These are phyloP conservation scores for Empis livida DNA, from an alignment of 2,888 invertebrate genomes.

Conservation along the genomic window DNA sequence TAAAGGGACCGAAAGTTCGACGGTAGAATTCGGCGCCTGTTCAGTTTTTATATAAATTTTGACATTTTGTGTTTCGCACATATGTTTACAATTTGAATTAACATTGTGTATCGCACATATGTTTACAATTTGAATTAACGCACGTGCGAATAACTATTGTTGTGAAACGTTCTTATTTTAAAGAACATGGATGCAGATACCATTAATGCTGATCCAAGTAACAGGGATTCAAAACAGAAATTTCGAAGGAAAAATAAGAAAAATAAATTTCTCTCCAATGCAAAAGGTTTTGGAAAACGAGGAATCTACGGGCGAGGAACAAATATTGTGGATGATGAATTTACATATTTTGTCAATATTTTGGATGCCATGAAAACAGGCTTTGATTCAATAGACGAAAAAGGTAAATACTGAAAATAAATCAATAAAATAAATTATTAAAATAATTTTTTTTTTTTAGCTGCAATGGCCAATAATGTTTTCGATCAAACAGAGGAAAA, in stretches of 20 bases:
- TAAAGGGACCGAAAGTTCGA: too few relatives aligned
- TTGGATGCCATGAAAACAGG: constrained; percentile 56
- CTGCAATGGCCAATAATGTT: constrained; percentile 55
- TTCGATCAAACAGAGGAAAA: constrained; percentile 55
- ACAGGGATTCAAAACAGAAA: neutral
- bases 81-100: too few relatives aligned
- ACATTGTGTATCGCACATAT: neutral
- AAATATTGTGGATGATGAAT: constrained; percentile 57
- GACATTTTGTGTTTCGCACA: too few relatives aligned
- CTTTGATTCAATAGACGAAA: constrained; percentile 56
- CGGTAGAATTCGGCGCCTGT: too few relatives aligned
- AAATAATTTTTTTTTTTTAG: constrained; percentile 13
- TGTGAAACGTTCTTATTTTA: too few relatives aligned
- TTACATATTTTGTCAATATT: constrained; percentile 63
- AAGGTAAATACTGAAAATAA: constrained; percentile 50
- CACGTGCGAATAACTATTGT: neutral
- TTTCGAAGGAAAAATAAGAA: constrained; percentile 19
- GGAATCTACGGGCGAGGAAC: constrained; percentile 59
- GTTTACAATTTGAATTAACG: neutral
- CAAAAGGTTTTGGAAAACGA: constrained; percentile 61
- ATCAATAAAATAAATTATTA: neutral
- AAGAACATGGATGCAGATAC: neutral
- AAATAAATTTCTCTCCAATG: constrained; percentile 43
- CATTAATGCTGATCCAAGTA: neutral
- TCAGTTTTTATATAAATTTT: too few relatives aligned